These are phyloP conservation scores for Pedionomus torquatus DNA, from an alignment of 2,113 vertebrate genomes.

Conservation along the genomic window DNA sequence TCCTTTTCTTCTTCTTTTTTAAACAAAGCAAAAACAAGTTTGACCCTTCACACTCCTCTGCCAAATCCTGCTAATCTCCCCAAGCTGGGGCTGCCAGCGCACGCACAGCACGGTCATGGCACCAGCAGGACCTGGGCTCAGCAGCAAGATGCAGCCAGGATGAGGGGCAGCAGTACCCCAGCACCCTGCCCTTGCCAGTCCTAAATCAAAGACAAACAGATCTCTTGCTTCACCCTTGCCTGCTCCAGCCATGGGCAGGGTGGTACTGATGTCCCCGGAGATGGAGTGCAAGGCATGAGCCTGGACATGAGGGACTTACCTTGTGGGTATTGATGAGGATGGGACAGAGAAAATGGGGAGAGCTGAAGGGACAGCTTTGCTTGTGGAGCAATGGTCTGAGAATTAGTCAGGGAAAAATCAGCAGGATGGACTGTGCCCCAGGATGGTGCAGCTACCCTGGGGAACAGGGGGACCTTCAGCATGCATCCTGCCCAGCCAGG, in stretches of 20 bases:
- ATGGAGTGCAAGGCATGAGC: background rate
- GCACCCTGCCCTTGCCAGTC: background rate
- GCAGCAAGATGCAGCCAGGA: fast-evolving
- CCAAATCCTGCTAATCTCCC: slow-evolving; percentile 33
- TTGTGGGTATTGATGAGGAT: background rate
- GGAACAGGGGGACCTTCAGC: background rate
- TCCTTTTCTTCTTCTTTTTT: slow-evolving; percentile 1
- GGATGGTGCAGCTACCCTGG: background rate
- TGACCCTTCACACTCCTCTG: slow-evolving; percentile 9
- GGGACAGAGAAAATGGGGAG: background rate
- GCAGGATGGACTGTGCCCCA: background rate
- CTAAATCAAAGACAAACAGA: background rate
- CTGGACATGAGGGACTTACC: background rate
- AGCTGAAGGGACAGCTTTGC: background rate
- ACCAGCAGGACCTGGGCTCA: background rate
- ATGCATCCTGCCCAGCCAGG: fast-evolving
- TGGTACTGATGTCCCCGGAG: fast-evolving
- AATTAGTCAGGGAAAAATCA: background rate
- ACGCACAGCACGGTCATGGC: background rate
- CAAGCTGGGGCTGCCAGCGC: background rate
- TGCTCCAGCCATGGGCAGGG: background rate
- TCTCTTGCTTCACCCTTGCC: background rate
- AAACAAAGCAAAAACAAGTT: background rate
- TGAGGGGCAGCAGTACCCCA: fast-evolving
- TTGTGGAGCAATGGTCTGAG: background rate